phyloP scores from a whole-genome alignment of 1,140 invertebrate species.

The Drosophila triauraria region DNA sequence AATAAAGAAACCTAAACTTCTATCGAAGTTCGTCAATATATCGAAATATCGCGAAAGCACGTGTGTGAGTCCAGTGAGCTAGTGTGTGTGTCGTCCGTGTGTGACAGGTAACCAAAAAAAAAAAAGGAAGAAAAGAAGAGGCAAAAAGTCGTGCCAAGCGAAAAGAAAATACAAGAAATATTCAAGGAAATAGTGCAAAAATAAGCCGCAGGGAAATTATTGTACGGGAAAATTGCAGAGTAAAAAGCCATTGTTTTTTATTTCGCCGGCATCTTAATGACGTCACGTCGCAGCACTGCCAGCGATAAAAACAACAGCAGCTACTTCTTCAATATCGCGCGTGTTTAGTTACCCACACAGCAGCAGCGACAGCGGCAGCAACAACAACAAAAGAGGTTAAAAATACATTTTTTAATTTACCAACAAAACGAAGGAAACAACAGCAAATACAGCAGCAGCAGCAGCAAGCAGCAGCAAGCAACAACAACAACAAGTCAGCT shows the following conservation, averaged over 20 bases:
- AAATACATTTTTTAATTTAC: slow-evolving; percentile 56
- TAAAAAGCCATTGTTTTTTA: slow-evolving; percentile 49
- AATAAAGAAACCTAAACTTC: slow-evolving; percentile 1
- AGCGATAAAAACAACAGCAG: slow-evolving; percentile 24
- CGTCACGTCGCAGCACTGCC: slow-evolving; percentile 57
- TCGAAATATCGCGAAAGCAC: slow-evolving; percentile 28
- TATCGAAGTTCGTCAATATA: slow-evolving; percentile 3
- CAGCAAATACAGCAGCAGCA: slow-evolving; percentile 36
- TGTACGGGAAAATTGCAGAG: slow-evolving; percentile 24
- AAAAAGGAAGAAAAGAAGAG: slow-evolving; percentile 15
- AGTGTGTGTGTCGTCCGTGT: slow-evolving; percentile 29
- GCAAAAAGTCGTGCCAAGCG: slow-evolving; percentile 7
- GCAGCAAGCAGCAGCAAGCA: slow-evolving; percentile 30
- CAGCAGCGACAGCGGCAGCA: not conserved
- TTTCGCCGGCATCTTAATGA: slow-evolving; percentile 75
- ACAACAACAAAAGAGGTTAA: slow-evolving; percentile 26
- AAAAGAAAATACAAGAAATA: slow-evolving; percentile 7
- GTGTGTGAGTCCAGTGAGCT: slow-evolving; percentile 22
- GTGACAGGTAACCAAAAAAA: slow-evolving; percentile 25
- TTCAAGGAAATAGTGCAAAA: slow-evolving; percentile 32
- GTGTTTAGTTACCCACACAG: slow-evolving; percentile 33
- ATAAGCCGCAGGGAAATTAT: slow-evolving; percentile 27
- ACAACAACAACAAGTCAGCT: slow-evolving; percentile 41
- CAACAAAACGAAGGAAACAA: slow-evolving; percentile 28
- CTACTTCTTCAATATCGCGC: slow-evolving; percentile 32